Evolutionary conservation across 2,888 invertebrate species (phyloP), one percentile per base, ranked within the genome.

Genomic region (Noctua janthina): DNA sequence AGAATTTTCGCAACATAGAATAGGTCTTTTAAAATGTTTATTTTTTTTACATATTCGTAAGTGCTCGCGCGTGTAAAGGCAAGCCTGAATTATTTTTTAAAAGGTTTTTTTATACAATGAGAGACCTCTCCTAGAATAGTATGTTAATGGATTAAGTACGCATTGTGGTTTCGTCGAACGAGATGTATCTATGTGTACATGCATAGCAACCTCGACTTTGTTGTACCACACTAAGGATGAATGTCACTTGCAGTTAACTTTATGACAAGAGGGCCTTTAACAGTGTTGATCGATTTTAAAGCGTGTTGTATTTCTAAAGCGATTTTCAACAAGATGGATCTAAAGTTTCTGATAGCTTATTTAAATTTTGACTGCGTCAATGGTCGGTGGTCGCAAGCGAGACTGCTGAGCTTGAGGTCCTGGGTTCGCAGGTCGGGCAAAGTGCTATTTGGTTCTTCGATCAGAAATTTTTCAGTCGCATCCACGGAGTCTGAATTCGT

Each of bases 21-120:
- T 80, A 67, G 56, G 54, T 59, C 71, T 84, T 74, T 74, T 62
- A 51, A 78, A 73, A 69, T 83, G 56, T 84, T 59, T 54, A 6
- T 68, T 71, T 71, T 51, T 54, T 84, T 71, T 67, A 62, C 49
- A 67, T 84, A 67, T 64, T 73, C 35, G 49, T 62, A 72, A 72
- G 79, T 79, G 74, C 51, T 70, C 59, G 59, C 35, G 35, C 43
- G 15, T 69, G 64, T 79, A 23, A 51, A 67, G 17, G 46, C 11
- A 39, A 54, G 11, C 15, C 35, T 70, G 54, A 59, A 79, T 72
- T 54, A 20, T 46, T 51, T 46, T 84, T 29, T 20, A 71, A 83
- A 54, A 67, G 35, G 13, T 17, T 49, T 64, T 70, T 49, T 66
- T 43, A 20, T 7, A 23, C 8, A 51, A 43, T 39, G 1, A 1